Evolutionary conservation across 2,888 invertebrate species (phyloP).

Genomic region (Dynastes hyllus): DNA sequence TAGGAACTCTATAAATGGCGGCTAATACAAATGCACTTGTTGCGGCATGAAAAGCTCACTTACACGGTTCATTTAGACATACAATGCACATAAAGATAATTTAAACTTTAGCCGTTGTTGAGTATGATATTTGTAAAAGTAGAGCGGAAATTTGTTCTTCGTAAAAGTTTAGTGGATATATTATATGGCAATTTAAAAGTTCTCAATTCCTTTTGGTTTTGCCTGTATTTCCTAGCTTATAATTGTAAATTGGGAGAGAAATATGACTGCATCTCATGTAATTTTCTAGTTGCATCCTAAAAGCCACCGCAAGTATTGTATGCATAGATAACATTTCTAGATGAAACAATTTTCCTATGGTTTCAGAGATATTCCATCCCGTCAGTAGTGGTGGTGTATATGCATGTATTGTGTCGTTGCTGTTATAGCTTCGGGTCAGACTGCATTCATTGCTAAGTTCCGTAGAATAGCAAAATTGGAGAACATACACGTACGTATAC

Average conservation of each 20-base stretch:
- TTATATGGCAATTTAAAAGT: too few relatives aligned
- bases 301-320: not conserved
- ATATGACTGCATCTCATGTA: not conserved
- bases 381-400: not conserved
- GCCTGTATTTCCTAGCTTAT: too few relatives aligned
- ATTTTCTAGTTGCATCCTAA: not conserved
- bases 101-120: too few relatives aligned
- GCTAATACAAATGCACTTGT: slow-evolving; percentile 7
- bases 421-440: slow-evolving; percentile 12
- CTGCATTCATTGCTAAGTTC: slow-evolving; percentile 17
- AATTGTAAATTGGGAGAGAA: too few relatives aligned
- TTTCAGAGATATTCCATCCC: not conserved
- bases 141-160: too few relatives aligned
- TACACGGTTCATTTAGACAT: not conserved
- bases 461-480: not conserved
- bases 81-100: not conserved
- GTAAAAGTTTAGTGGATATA: too few relatives aligned
- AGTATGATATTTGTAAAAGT: too few relatives aligned
- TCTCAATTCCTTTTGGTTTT: too few relatives aligned
- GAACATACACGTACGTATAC: not conserved
- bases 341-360: slow-evolving; percentile 26
- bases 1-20: not conserved
- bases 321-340: slow-evolving; percentile 7
- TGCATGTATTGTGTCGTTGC: slow-evolving; percentile 4
- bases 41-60: not conserved